Evolutionary conservation across 1,140 invertebrate species (phyloP), one percentile per base, ranked within the genome.

Genomic region (Sarcophaga bullata): DNA sequence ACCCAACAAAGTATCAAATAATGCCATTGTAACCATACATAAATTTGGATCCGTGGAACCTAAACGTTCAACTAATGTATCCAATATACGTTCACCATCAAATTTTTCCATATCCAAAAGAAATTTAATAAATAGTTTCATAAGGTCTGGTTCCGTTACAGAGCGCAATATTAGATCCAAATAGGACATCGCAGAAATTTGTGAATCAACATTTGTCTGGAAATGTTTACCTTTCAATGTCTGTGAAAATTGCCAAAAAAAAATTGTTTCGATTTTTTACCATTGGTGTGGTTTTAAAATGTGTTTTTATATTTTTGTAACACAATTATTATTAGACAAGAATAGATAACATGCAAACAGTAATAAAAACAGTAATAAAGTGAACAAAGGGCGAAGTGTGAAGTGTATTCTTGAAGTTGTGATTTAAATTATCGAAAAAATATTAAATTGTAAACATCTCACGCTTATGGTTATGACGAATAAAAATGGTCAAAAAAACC

Each of bases 1-100:
- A 86, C 97, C 95, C 46, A 99, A 92, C 80, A 99, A 91, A 0
- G 97, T 98, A 90, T 97, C 95, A 89, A 99, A 97, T 9, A 99
- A 88, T 0, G 96, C 94, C 84, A 99, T 90, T 0, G 97, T 97
- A 3, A 98, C 96, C 83, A 98, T 92, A 84, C 96, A 97, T 9
- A 99, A 91, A 91, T 94, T 93, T n/a, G 94, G 92, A 87, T 92
- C 93, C 1, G 93, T 93, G 0, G 89, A 86, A 85, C 94, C 93
- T 81, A 97, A 92, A 84, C 96, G 92, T 83, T 94, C 92, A 68
- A 97, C 93, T 15, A 98, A 91, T 19, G 94, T 93, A 88, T 97
- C 94, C n/a, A 97, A 89, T 86, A 97, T 93, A 82, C 93, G 92
- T 81, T 93, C 91, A 0, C 93, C 95, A 87, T 98, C 97, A 86